Evolutionary conservation across 92 coral and sea anemone genomes (phyloP), one percentile per base, ranked within the genome.

Genomic region (Diadumene lineata): DNA sequence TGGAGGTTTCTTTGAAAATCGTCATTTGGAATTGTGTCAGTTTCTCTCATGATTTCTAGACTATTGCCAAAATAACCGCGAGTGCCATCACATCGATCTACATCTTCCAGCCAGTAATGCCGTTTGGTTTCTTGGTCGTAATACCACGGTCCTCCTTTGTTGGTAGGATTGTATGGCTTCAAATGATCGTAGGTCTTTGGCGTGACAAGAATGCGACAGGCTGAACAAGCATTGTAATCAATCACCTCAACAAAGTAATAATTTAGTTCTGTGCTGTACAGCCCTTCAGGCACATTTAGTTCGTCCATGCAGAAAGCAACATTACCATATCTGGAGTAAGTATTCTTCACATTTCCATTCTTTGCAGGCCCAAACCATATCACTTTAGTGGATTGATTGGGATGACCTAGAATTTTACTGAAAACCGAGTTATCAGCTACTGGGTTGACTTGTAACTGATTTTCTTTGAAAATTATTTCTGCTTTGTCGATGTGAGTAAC

Each of bases 131-230:
- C 61, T n/a, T 64, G 23, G 81, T 82, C 81, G 56, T 64, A 82
- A 67, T 75, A 82, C 86, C 86, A 82, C 22, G 81, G 86, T 7
- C 86, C 86, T 18, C 86, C 86, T 61, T 50, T 72, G 34, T 34
- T 29, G 3, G 71, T 67, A 21, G 86, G 86, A 23, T 82, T 71
- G 53, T 82, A 82, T 32, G 74, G 77, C 34, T 29, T 63, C 46
- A 82, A 74, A 53, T 74, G 66, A 4, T 15, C 24, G 34, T 82
- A 60, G 11, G 25, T 29, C 7, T 64, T 56, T 15, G 69, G 29
- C 26, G 86, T 58, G 19, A 61, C 81, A 66, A 82, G 74, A 51
- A 82, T 82, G 69, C 81, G 86, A 60, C 81, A 82, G 50, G 69
- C 50, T 2, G 76, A 66, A 1, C 64, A 50, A 16, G 31, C 31